A percentile compares a stretch with the other conserved stretches of the same genome.
These are phyloP conservation scores for Danio albolineatus DNA, from an alignment of 2,797 vertebrate species.

Conservation along the genomic window DNA sequence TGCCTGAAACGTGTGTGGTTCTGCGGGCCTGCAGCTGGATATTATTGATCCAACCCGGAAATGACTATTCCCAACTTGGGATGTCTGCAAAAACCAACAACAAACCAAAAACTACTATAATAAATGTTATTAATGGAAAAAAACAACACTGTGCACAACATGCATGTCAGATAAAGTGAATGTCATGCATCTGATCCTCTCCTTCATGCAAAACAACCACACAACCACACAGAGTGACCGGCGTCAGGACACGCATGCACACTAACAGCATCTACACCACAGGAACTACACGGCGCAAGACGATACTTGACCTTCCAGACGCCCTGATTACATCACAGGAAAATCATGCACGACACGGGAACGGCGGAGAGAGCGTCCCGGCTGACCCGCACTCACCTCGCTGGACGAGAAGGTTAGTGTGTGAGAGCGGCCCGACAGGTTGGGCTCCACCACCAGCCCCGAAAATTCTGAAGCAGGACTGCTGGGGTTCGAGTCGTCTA, in stretches of 20 bases:
- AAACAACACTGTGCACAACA: background rate
- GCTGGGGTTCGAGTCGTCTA: slow-evolving; percentile 92
- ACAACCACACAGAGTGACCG: background rate
- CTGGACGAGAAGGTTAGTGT: slow-evolving; percentile 96
- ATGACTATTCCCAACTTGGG: no score
- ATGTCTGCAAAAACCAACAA: no score
- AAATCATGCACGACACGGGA: slow-evolving; percentile 11
- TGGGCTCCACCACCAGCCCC: slow-evolving; percentile 93
- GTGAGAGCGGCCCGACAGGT: slow-evolving; percentile 93
- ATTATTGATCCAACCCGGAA: no score
- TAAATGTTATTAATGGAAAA: no score
- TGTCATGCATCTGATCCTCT: background rate
- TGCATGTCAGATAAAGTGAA: background rate
- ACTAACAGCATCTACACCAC: slow-evolving; percentile 17
- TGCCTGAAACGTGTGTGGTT: no score
- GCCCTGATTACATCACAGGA: slow-evolving; percentile 10
- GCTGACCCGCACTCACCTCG: slow-evolving; percentile 86
- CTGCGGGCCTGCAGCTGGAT: no score
- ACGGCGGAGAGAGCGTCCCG: background rate
- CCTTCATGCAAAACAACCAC: background rate
- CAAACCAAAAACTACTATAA: no score
- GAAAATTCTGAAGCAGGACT: slow-evolving; percentile 89
- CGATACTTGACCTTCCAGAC: slow-evolving; percentile 22
- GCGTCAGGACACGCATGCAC: slow-evolving; percentile 4
- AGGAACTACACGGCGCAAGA: slow-evolving; percentile 3